Percentiles rank a stretch among this genome's conserved stretches.
Evolutionary conservation across 2,797 vertebrate genomes (phyloP).

Genomic region (Schizothorax lantsangensis): DNA sequence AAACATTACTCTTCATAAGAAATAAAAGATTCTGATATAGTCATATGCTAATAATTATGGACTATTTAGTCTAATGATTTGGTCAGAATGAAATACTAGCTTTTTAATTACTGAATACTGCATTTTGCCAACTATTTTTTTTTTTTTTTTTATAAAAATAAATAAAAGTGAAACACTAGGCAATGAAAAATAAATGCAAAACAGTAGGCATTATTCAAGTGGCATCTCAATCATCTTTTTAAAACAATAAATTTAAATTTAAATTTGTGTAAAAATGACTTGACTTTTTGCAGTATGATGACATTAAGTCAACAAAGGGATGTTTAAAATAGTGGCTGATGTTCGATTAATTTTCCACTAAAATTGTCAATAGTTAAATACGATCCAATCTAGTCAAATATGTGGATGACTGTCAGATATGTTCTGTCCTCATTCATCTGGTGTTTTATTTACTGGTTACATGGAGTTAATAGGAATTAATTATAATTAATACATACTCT

Average conservation of each 20-base stretch:
- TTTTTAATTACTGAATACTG: background rate
- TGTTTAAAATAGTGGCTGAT: background rate
- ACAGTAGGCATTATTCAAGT: background rate
- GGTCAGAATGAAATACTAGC: background rate
- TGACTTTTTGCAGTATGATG: background rate
- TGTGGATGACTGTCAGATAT: background rate
- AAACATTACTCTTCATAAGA: background rate
- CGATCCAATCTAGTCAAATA: background rate
- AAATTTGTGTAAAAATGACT: no score
- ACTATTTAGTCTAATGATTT: background rate
- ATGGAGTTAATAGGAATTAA: background rate
- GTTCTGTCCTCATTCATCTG: background rate
- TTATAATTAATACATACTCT: background rate
- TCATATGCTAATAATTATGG: constrained; percentile 3
- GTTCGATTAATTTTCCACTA: background rate
- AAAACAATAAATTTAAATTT: background rate
- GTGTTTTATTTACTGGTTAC: background rate
- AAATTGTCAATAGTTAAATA: background rate
- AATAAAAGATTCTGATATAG: background rate
- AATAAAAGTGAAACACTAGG: background rate
- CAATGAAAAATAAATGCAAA: background rate
- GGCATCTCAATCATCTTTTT: background rate
- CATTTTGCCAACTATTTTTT: background rate
- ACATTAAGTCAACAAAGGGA: background rate
- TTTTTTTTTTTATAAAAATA: no score